These are phyloP conservation scores for Lasioglossum oenotherae DNA, from an alignment of 2,888 invertebrate genomes.

Conservation along the genomic window DNA sequence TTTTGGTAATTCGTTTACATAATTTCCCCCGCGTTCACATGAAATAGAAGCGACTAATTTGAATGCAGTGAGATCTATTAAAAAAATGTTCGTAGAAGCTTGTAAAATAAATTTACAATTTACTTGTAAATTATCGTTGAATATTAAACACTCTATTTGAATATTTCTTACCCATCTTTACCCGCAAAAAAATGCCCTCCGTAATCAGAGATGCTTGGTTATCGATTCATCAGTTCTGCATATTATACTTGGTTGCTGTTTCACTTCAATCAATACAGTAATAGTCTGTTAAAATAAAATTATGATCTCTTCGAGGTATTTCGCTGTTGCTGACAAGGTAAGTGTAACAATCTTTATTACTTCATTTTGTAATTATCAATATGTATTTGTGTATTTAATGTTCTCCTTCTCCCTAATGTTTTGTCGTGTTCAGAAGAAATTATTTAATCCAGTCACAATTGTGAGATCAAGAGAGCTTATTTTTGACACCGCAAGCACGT, in stretches of 20 bases:
- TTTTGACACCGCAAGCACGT: not conserved
- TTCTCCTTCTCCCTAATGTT: not conserved
- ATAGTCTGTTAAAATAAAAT: not conserved
- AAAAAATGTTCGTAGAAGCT: slow-evolving; percentile 55
- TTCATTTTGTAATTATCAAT: not conserved
- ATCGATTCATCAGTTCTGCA: slow-evolving; percentile 46
- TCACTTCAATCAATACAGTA: slow-evolving; percentile 16
- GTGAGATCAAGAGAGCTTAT: not conserved
- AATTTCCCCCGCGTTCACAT: too few species aligned
- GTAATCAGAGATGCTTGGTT: slow-evolving; percentile 48
- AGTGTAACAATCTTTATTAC: not conserved
- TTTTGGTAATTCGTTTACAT: not conserved
- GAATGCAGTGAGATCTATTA: slow-evolving; percentile 54
- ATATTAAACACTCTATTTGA: slow-evolving; percentile 65
- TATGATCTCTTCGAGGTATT: not conserved
- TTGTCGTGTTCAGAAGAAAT: not conserved
- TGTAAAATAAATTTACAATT: slow-evolving; percentile 64
- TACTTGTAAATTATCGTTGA: slow-evolving; percentile 71
- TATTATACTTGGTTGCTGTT: slow-evolving; percentile 34
- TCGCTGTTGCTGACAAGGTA: not conserved
- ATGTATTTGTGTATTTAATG: not conserved
- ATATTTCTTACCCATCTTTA: slow-evolving; percentile 58
- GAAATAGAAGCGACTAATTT: slow-evolving; percentile 48
- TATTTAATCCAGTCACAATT: not conserved
- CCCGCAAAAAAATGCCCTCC: slow-evolving; percentile 53